Base-by-base conservation (phyloP, 2,113 vertebrate genomes). In the Taurulus bubalis region DNA sequence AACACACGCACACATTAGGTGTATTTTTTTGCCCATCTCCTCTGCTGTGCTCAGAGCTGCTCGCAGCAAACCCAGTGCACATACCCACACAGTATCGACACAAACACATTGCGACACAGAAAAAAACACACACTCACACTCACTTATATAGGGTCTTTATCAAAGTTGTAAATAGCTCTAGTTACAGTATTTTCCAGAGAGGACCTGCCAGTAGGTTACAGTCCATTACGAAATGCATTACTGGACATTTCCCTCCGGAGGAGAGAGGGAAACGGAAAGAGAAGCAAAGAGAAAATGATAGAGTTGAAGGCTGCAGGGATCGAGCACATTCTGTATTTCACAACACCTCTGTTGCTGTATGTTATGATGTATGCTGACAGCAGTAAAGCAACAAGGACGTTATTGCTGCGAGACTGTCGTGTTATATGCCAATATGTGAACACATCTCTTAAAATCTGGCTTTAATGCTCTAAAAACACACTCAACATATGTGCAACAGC, bases 401-500 rank as follows among this genome's bases (percentile, higher is more conserved):
- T 71, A 55, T 71, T 26, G 3, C 60, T 75, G n/a, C 7, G 11
- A 63, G 12, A 15, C 58, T 15, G 40, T 78, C 64, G 30, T 72
- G 71, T 73, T 11, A 78, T 51, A 76, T 15, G 75, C 74, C 68
- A 78, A 82, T 30, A 82, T 36, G 51, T 11, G 65, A 78, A 80
- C 63, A 75, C 22, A 28, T 70, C 67, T 65, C 64, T 59, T 64
- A 63, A 77, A 47, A 63, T 63, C 16, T 26, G 45, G 76, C 67
- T 15, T 24, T 63, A 15, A 28, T 40, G 59, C 56, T 51, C 64
- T 69, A 34, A 82, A 89, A 85, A 78, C 69, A 81, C 7, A 26
- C n/a, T 51, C 49, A 16, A 87, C 89, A 88, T 56, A 60, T 91
- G 82, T 32, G 79, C 76, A 69, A 47, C 92, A 92, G 89, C 87